These are phyloP conservation scores for Desmodus rotundus DNA, from an alignment of 2,113 vertebrate genomes.

Conservation along the genomic window DNA sequence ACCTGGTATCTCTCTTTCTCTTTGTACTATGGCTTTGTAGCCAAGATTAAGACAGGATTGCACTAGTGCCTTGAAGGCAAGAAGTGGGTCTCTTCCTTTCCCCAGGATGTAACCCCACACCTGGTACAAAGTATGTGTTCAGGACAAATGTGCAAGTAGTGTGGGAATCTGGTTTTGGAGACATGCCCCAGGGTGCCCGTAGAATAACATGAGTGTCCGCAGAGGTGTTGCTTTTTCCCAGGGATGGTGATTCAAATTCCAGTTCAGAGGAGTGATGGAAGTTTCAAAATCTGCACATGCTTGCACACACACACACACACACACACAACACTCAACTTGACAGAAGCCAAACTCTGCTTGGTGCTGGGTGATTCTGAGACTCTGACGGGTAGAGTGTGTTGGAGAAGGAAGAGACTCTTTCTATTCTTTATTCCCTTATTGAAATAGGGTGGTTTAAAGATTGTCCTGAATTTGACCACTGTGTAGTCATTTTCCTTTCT, in stretches of 20 bases:
- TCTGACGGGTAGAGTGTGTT: background rate
- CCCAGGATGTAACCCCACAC: background rate
- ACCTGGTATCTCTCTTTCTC: background rate
- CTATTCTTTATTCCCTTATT: background rate
- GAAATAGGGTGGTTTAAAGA: background rate
- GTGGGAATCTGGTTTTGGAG: background rate
- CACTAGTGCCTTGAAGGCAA: background rate
- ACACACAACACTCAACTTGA: background rate
- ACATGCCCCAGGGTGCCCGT: background rate
- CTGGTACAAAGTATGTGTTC: background rate
- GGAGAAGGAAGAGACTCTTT: background rate
- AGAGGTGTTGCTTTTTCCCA: background rate
- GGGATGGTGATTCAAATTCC: background rate
- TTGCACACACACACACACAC: background rate
- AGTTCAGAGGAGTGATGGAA: background rate
- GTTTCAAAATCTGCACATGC: background rate
- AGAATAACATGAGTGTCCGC: background rate
- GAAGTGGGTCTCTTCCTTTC: background rate
- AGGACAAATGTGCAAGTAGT: background rate
- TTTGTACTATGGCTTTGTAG: background rate
- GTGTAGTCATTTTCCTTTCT: background rate
- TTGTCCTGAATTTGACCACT: background rate
- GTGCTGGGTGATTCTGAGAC: background rate
- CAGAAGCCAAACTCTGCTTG: background rate
- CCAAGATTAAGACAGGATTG: background rate